Evolutionary conservation across 2,888 invertebrate genomes (phyloP).

Genomic region (Coremacera marginata): DNA sequence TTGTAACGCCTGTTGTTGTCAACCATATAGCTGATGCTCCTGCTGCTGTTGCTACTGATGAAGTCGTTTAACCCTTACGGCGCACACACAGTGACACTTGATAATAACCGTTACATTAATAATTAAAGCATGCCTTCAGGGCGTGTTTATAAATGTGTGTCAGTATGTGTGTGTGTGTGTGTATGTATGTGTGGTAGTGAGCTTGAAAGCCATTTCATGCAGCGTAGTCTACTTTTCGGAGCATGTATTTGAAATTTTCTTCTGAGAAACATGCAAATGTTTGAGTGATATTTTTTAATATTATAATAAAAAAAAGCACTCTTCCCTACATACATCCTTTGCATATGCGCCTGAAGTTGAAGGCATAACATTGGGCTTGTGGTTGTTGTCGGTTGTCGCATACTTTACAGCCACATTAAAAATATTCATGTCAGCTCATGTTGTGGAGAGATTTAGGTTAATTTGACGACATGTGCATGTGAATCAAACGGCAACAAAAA

Average conservation of each 20-base stretch:
- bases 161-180: background rate
- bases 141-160: background rate
- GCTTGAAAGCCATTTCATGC: background rate
- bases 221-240: conserved; percentile 18
- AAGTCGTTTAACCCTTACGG: conserved; percentile 38
- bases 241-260: background rate
- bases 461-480: conserved; percentile 52
- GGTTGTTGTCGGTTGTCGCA: background rate
- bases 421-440: conserved; percentile 58
- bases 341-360: background rate
- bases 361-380: background rate
- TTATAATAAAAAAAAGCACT: background rate
- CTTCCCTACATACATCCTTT: background rate
- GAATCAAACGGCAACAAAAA: conserved; percentile 20
- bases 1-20: background rate
- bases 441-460: conserved; percentile 57
- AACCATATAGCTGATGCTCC: background rate
- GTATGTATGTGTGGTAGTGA: background rate
- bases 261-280: background rate
- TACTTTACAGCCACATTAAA: conserved; percentile 36
- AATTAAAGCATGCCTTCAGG: conserved; percentile 40
- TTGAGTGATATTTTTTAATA: conserved; percentile 4
- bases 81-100: conserved; percentile 11
- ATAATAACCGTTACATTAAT: conserved; percentile 31
- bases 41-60: background rate